Percentiles rank a stretch among this genome's conserved stretches.
Conservation (phyloP, 2,113 vertebrate genomes). For the Taxidea taxus region DNA sequence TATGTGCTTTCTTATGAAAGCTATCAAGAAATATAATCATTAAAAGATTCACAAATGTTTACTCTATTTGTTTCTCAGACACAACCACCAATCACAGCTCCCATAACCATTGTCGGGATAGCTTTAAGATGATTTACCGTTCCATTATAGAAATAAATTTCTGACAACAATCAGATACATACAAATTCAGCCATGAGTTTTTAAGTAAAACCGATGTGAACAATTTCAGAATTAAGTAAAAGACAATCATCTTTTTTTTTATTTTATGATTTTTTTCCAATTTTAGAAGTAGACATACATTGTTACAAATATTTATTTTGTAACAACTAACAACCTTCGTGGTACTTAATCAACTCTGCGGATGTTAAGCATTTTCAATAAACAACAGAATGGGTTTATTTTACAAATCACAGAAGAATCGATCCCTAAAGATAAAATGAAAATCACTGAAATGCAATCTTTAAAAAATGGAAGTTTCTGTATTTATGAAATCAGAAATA, state of each 20-base stretch:
- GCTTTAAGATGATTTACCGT: constrained; percentile 83
- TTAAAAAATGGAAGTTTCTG: constrained; percentile 25
- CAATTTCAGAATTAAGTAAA: constrained; percentile 81
- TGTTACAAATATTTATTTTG: neutral
- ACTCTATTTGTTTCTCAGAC: constrained; percentile 86
- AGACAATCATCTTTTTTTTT: constrained; percentile 75
- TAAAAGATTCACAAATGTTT: constrained; percentile 88
- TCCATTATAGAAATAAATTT: constrained; percentile 82
- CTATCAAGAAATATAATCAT: constrained; percentile 90
- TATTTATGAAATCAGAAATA: constrained; percentile 74
- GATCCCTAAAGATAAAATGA: constrained; percentile 73
- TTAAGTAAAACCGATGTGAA: constrained; percentile 77
- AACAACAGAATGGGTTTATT: constrained; percentile 75
- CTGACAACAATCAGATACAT: constrained; percentile 84
- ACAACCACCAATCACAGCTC: constrained; percentile 82
- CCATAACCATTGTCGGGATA: constrained; percentile 63
- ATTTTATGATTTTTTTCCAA: constrained; percentile 47
- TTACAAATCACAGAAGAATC: constrained; percentile 75
- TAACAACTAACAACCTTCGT: neutral
- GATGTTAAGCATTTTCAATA: constrained; percentile 74
- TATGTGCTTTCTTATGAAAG: constrained; percentile 91
- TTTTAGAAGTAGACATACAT: constrained; percentile 61
- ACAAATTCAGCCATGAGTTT: constrained; percentile 73
- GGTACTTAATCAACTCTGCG: constrained; percentile 50
- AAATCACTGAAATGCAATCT: constrained; percentile 69